Base-by-base conservation (phyloP, 2,888 invertebrate genomes). In the Escarpia spicata region DNA sequence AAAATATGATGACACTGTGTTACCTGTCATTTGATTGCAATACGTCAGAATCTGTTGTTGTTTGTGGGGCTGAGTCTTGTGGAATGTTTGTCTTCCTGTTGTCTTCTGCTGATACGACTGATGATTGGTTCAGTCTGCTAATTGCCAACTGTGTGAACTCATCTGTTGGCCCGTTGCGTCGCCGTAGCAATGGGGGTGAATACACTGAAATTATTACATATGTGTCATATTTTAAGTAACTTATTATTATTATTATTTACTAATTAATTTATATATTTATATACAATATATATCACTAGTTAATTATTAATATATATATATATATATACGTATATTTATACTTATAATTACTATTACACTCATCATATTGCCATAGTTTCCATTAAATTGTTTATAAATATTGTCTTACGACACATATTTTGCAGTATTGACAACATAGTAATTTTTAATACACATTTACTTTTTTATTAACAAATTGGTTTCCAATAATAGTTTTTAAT, bases 11-110 rank as follows among this genome's bases (percentile, higher is more conserved):
- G 52, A 52, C 52, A 52, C 15, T 52, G 9, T 52, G 45, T 37
- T 75, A 75, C 75, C 75, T 75, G 19, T 75, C 75, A 75, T n/a
- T 75, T 75, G 75, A 75, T 75, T 75, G 75, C 26, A 75, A 75
- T 15, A n/a, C 75, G n/a, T 75, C 75, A 0, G 19, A 75, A 26
- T 75, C 75, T 75, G 75, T 60, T 12, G 26, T 75, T n/a, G 75
- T 75, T 26, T 75, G 26, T 75, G 75, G 75, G 75, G 75, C 75
- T 26, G 75, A 26, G n/a, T 75, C 75, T n/a, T 75, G 75, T 75
- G 75, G n/a, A 75, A 75, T 26, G 75, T 75, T 75, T 19, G 75
- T 26, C 75, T 26, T 75, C 26, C n/a, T 75, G 26, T 26, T 75
- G 26, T 75, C 75, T 75, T 75, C 19, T 19, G 6, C 75, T 75